A percentile compares a stretch with the other conserved stretches of the same genome.
These are phyloP conservation scores for Podiceps cristatus DNA, from an alignment of 2,113 vertebrate species.

Conservation along the genomic window DNA sequence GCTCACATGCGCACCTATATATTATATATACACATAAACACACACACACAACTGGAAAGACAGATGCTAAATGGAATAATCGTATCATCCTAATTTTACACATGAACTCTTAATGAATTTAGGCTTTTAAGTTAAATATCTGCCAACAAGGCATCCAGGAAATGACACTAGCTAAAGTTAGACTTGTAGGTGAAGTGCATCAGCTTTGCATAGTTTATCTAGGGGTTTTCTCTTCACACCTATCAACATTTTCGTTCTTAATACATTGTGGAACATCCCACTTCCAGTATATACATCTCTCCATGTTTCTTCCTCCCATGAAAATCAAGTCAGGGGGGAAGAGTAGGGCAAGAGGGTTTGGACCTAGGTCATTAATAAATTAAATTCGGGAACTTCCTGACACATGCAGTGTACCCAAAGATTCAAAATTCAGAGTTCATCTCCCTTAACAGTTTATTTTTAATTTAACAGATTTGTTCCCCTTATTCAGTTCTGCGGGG, in stretches of 20 bases:
- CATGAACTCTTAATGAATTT: neutral
- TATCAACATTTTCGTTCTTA: neutral
- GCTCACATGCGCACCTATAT: fast-evolving
- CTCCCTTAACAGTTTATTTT: neutral
- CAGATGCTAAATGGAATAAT: neutral
- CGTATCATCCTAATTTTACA: neutral
- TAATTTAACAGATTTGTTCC: neutral
- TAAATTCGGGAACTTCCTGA: neutral
- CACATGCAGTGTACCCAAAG: neutral
- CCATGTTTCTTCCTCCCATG: neutral
- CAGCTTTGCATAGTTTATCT: neutral
- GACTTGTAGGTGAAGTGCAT: neutral
- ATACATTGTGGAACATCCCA: neutral
- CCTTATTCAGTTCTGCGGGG: neutral
- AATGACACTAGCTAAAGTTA: neutral
- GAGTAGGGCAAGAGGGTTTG: neutral
- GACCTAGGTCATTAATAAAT: neutral
- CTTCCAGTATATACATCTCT: neutral
- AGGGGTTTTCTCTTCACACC: neutral
- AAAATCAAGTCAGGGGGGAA: neutral
- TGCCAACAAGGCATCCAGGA: neutral
- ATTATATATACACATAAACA: neutral
- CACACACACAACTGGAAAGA: neutral
- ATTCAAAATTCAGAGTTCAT: neutral
- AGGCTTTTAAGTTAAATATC: neutral